Conservation (phyloP, 2,797 vertebrate species). For the Prionace glauca region DNA sequence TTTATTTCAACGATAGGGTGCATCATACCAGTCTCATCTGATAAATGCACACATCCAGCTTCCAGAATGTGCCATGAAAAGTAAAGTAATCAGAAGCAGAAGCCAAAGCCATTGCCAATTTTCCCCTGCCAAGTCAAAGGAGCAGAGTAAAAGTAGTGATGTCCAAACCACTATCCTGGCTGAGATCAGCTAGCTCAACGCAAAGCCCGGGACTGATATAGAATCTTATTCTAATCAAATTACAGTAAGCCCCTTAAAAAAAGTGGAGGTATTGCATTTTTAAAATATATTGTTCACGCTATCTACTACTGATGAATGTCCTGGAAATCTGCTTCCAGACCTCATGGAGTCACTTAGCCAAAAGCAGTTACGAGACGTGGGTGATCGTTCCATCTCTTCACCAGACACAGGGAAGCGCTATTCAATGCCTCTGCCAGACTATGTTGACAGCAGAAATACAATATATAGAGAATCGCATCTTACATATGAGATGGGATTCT, state of each 20-base stretch:
- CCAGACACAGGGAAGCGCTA: background rate
- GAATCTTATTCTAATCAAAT: background rate
- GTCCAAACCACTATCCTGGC: background rate
- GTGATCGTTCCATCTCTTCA: background rate
- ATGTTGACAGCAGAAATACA: background rate
- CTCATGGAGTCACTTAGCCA: background rate
- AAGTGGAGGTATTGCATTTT: background rate
- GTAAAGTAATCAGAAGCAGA: background rate
- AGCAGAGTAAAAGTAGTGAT: background rate
- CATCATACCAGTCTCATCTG: background rate
- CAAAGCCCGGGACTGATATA: too few relatives aligned
- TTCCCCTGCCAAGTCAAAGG: background rate
- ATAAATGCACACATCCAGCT: background rate
- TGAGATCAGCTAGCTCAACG: background rate
- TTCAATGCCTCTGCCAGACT: background rate
- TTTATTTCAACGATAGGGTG: background rate
- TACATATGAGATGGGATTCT: background rate
- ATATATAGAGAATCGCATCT: background rate
- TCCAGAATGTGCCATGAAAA: background rate
- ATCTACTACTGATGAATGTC: background rate
- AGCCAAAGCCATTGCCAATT: background rate
- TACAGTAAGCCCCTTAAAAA: too few relatives aligned
- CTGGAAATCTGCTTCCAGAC: background rate
- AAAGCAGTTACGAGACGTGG: background rate
- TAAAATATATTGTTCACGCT: background rate